These are phyloP conservation scores for Pandemis heparana DNA, from an alignment of 2,888 invertebrate species.

Conservation along the genomic window DNA sequence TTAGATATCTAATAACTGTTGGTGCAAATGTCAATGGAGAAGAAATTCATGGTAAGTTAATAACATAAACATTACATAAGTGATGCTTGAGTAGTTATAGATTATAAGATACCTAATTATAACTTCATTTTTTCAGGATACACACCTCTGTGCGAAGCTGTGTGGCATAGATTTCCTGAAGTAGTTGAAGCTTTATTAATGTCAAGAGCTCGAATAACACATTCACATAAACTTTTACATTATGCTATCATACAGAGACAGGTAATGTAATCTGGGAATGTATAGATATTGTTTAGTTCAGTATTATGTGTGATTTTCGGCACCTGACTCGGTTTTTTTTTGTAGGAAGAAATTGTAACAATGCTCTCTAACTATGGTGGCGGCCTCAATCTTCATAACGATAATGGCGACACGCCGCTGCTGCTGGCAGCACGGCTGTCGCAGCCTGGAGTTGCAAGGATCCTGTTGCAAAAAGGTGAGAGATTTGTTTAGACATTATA, in stretches of 20 bases:
- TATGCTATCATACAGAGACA: conserved; percentile 88
- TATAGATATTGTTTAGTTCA: not conserved
- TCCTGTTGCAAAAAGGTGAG: conserved; percentile 85
- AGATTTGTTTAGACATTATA: too few species aligned
- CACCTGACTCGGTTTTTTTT: not conserved
- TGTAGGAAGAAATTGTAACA: conserved; percentile 81
- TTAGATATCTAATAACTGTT: conserved; percentile 81
- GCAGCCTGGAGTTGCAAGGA: conserved; percentile 78
- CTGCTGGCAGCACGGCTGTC: conserved; percentile 85
- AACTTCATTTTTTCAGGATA: conserved; percentile 76
- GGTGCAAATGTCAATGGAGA: conserved; percentile 89
- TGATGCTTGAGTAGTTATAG: too few species aligned
- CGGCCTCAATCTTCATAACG: conserved; percentile 87
- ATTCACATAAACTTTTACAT: conserved; percentile 89
- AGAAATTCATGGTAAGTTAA: conserved; percentile 86
- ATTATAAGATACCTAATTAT: too few species aligned
- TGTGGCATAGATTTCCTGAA: conserved; percentile 87
- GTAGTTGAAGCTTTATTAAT: conserved; percentile 86
- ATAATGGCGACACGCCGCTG: conserved; percentile 89
- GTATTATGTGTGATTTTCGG: not conserved
- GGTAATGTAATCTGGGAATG: not conserved
- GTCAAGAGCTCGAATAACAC: conserved; percentile 89
- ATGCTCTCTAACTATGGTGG: conserved; percentile 84
- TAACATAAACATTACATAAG: not conserved
- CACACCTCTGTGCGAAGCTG: conserved; percentile 90